Base-by-base conservation (phyloP, 1,140 invertebrate species). In the Apis cerana region DNA sequence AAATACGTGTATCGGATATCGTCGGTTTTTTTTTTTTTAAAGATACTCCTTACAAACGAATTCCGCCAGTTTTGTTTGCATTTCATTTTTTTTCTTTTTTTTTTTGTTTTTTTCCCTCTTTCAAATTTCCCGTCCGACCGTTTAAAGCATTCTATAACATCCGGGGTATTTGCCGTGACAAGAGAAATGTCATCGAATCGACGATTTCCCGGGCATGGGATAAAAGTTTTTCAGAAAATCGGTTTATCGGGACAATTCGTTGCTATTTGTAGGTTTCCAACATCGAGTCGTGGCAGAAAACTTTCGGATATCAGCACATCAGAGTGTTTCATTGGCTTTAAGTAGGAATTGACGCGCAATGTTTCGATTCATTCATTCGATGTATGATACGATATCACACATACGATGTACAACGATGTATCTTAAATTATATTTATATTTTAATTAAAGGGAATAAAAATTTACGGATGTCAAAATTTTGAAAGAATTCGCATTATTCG, bases 171-270 rank as follows among this genome's bases (percentile, higher is more conserved):
- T 23, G 33, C 9, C n/a, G 33, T 74, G 56, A 61, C 56, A 59
- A 74, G 19, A 33, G 33, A 74, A 61, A 59, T 74, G 33, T 61
- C 43, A 74, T 74, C 33, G 74, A n/a, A 75, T 62, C 74, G 48
- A 75, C n/a, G 74, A 48, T 62, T 75, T 50, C 33, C 4, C 43
- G 11, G 33, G 13, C 15, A 61, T 2, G 59, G 5, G 74, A 75
- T 74, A 48, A 75, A 62, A 75, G 62, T 62, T 75, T 50, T 19
- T 48, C 19, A 48, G 43, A 52, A 27, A 75, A 75, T 75, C 48
- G 59, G 59, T 75, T 75, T 75, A 64, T 75, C 74, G 59, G 33
- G 50, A 64, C 59, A 52, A 64, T 62, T 61, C 43, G 54, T 59
- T 33, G 58, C 48, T 75, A 33, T 23, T 59, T 19, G 59, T 48